A percentile compares a stretch with the other conserved stretches of the same genome.
Conservation (phyloP, 2,888 invertebrate genomes). For the Agonopterix alstromeriana region DNA sequence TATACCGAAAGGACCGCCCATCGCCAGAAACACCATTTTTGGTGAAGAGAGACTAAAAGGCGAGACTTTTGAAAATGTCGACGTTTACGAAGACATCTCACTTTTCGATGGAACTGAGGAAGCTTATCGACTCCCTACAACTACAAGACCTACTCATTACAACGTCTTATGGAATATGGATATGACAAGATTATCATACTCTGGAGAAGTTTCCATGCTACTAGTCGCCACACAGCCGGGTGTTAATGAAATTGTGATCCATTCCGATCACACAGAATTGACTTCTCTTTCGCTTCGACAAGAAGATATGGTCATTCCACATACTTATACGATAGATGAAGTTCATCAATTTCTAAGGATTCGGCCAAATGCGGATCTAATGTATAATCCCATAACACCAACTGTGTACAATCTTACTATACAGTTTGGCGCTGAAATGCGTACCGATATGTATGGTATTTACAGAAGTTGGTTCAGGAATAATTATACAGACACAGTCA, state of each 20-base stretch:
- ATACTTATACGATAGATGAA: constrained; percentile 14
- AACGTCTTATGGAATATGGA: constrained; percentile 62
- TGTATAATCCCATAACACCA: constrained; percentile 23
- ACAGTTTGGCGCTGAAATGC: constrained; percentile 36
- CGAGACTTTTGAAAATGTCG: constrained; percentile 45
- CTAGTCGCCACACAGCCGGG: constrained; percentile 35
- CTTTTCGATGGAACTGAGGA: constrained; percentile 16
- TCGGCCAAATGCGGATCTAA: constrained; percentile 17
- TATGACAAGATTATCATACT: constrained; percentile 33
- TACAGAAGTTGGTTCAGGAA: constrained; percentile 60
- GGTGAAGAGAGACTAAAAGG: constrained; percentile 53
- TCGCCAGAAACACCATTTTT: constrained; percentile 52
- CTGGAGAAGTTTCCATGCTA: constrained; percentile 51
- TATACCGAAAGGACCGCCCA: constrained; percentile 24
- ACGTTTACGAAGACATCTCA: constrained; percentile 15
- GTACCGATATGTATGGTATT: constrained; percentile 62
- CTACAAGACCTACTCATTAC: constrained; percentile 72
- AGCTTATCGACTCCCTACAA: constrained; percentile 63
- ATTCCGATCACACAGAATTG: constrained; percentile 37
- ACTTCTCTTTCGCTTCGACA: constrained; percentile 51
- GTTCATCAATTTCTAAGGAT: constrained; percentile 43
- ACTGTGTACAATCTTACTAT: constrained; percentile 36
- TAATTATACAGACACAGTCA: constrained; percentile 18
- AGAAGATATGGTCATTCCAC: constrained; percentile 21
- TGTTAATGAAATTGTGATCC: constrained; percentile 48